Base-by-base conservation (phyloP, 1,140 invertebrate species). In the Teleopsis dalmanni region DNA sequence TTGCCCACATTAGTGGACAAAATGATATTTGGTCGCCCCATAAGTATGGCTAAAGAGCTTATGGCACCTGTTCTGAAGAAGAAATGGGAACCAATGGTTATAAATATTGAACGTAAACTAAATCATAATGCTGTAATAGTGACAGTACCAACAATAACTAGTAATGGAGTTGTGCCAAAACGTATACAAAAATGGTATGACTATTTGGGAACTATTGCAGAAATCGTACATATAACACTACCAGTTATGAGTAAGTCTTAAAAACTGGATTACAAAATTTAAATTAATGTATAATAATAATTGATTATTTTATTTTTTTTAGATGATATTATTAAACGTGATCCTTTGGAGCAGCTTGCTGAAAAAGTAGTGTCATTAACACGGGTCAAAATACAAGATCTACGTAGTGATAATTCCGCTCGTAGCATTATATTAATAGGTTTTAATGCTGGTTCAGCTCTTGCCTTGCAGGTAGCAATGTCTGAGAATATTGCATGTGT, bases 1-100 rank as follows among this genome's bases (percentile, higher is more conserved):
- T 75, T 87, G 43, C 88, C 88, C 4, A 76, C 76, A n/a, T 71
- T 92, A 13, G 76, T 88, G 3, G 88, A 91, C 47, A 85, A 81
- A 66, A 83, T 89, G 76, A 76, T 88, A 41, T 76, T 65, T 55
- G 75, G 71, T 11, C 74, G 57, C 65, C 74, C 53, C 70, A 73
- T 65, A 78, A 88, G 69, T 78, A 59, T 54, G 36, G 74, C 53
- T 49, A 63, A 70, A 19, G 68, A 71, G 22, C 42, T 78, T 4
- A 60, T 87, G 6, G 76, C 76, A 26, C 75, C 81, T 1, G 60
- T 90, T 4, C 62, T 90, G 43, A 88, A 88, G 64, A 75, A 82
- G 47, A 77, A 81, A 1, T 91, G 88, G 87, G 87, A 91, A 66
- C 88, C 88, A 9, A 58, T 59, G 5, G 53, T 65, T 16, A 25